Conservation (phyloP, 2,113 vertebrate species). For the Maylandia zebra region DNA sequence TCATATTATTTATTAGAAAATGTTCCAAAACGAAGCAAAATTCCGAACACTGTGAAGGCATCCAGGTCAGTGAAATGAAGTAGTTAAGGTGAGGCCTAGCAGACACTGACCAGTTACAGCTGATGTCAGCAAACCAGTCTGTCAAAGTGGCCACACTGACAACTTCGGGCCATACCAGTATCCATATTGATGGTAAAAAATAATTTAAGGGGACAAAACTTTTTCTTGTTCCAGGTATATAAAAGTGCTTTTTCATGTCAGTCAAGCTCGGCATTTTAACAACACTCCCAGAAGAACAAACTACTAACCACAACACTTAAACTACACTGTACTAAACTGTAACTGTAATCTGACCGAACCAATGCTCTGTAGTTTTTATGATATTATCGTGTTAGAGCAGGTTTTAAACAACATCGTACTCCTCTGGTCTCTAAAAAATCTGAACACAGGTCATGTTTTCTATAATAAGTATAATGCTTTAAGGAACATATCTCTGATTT, state of each 20-base stretch:
- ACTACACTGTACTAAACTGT: neutral
- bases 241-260: neutral
- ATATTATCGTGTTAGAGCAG: neutral
- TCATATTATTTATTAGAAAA: neutral
- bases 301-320: neutral
- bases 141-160: neutral
- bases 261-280: neutral
- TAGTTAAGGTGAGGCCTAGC: neutral
- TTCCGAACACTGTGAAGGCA: neutral
- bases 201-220: neutral
- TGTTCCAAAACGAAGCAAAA: neutral
- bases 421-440: neutral
- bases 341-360: neutral
- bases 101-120: neutral
- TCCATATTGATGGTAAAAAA: neutral
- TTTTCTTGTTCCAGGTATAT: neutral
- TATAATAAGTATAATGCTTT: neutral
- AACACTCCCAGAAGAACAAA: neutral
- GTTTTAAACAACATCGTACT: neutral
- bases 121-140: neutral
- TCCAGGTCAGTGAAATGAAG: neutral
- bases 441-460: neutral
- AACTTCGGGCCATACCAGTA: neutral
- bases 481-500: neutral
- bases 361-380: neutral